Evolutionary conservation across 2,888 invertebrate genomes (phyloP), one percentile per base, ranked within the genome.

Genomic region (Eupeodes latifasciatus): DNA sequence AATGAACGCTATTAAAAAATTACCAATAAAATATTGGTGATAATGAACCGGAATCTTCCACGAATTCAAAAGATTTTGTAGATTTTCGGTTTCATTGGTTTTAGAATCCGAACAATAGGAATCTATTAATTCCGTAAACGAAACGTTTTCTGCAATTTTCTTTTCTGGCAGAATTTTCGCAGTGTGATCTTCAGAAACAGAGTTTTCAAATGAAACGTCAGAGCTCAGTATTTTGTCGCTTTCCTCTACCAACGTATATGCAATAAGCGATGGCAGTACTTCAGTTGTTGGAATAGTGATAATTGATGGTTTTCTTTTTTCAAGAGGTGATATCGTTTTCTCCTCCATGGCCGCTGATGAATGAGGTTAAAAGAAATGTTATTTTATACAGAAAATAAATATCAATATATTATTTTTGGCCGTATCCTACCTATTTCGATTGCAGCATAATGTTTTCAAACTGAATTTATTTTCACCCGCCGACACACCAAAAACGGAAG

Each of bases 21-120:
- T 62, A 62, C 62, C 62, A 9, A 62, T 11, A 62, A 62, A 62
- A 62, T 40, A 62, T 62, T 62, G 16, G 16, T 44, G 40, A 62
- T 16, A 16, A 16, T 40, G 2, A 16, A 62, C 7, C n/a, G 62
- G 40, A 62, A 62, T 62, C 40, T 62, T 62, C 62, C 62, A 62
- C 2, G 16, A 62, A 36, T 2, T 62, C 62, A 62, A 62, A 14
- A 40, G 10, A 16, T 10, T 62, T 16, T 62, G 14, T 16, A 62
- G 11, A 62, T 44, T 40, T 40, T 40, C 40, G n/a, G 0, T 12
- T 62, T 62, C 16, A 9, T 40, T 62, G 9, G n/a, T 10, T 40
- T 62, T 7, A 1, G 0, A 10, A 4, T n/a, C 9, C n/a, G n/a
- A n/a, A 62, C 62, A 62, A 10, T 40, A 40, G 40, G 62, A 62